Evolutionary conservation across 2,888 invertebrate species (phyloP), one percentile per base, ranked within the genome.

Genomic region (Clunio marinus): DNA sequence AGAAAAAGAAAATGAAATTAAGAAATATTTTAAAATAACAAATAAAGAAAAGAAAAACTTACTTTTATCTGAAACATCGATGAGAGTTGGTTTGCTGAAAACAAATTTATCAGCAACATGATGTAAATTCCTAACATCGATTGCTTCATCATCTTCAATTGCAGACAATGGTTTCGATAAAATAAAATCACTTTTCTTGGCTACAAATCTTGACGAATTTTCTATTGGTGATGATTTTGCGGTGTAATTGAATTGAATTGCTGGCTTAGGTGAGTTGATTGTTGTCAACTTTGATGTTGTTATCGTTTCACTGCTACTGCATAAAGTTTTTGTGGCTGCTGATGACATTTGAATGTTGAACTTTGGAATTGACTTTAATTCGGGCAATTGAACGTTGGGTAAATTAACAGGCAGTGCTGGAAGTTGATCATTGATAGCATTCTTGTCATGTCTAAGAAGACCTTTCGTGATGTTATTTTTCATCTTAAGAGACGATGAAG

Each of bases 61-160:
- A 22, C 37, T 4, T 51, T 17, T 8, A 17, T 17, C 17, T 17
- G 69, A 15, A 41, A 5, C 25, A 57, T 70, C 60, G 37, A 65
- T 75, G 35, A 74, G 71, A 1, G 80, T 72, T 8, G 85, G 86
- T 68, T 81, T 79, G 71, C 83, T 83, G 72, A 85, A 85, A 71
- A 81, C 83, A 70, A 83, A 85, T 71, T 81, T 81, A 71, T 82
- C 83, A 27, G 5, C 27, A 7, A 10, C 28, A 10, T 15, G 10
- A 15, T 22, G 7, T n/a, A 45, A 27, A 15, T 27, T 25, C 10
- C 17, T 25, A 0, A 81, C 74, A 70, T 77, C 41, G 10, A 41
- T n/a, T n/a, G 41, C 77, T 58, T 79, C 79, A 2, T 77, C 72
- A 41, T 77, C 75, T 62, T 78, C 76, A 2, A n/a, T n/a, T 78